Base-by-base conservation (phyloP, 2,113 vertebrate genomes). In the Uropsilus gracilis region DNA sequence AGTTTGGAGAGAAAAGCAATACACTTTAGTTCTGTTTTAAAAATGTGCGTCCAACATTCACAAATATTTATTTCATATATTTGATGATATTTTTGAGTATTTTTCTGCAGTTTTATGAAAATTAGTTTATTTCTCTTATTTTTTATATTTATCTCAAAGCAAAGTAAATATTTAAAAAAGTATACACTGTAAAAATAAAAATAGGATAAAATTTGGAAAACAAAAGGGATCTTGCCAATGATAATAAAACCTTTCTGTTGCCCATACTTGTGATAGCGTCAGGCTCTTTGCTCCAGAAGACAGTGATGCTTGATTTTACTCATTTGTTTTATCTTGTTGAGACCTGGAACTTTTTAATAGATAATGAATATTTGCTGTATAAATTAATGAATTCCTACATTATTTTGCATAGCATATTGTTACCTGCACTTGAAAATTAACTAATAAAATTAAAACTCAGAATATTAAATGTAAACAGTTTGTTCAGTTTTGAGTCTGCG, bases 1-100 rank as follows among this genome's bases (percentile, higher is more conserved):
- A 76, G 89, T 96, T 96, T 72, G 34, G 53, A 39, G 39, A 86
- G 16, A 26, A 92, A 90, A 83, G n/a, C 4, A 77, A 59, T 26
- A 72, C 50, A 32, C 6, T 69, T 48, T 46, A 83, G 3, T 90
- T 96, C 4, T 82, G 0, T 84, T 96, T 91, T 89, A 37, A 88
- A 82, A 48, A 72, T 96, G 16, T 22, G 66, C 32, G 77, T 94
- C 8, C 92, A 6, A 71, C 5, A 46, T 20, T 91, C n/a, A 34
- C 26, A 46, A 10, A 61, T 84, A 4, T 84, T 90, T 84, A 13
- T 22, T 85, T 87, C 84, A 82, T 81, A n/a, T 76, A 50, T 93
- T 89, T 86, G 48, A 86, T 11, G 76, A 17, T 44, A 76, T 57
- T 20, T 86, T 86, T 63, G 83, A 90, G n/a, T 5, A n/a, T 28